Evolutionary conservation across 2,888 invertebrate species (phyloP), one percentile per base, ranked within the genome.

Genomic region (Leistus spinibarbis): DNA sequence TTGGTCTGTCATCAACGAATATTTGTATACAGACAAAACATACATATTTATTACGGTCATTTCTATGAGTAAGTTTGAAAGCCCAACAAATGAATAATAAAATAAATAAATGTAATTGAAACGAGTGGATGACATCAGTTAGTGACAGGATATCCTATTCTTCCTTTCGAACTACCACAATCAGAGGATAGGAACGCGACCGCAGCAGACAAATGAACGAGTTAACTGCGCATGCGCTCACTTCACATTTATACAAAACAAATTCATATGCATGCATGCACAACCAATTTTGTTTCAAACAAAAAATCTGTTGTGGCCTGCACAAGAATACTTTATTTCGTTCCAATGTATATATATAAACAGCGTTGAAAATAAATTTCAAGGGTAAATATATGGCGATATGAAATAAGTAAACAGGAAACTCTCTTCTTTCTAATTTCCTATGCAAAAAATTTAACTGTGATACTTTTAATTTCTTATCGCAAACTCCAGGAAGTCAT

Each of bases 141-240:
- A 20, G 2, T 4, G 60, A 22, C 60, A 60, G 60, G 60, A 60
- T 60, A 60, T 60, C 60, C 60, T 60, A 60, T 60, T 60, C 17
- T 60, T 19, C 60, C 60, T 22, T 17, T 19, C 1, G 4, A 19
- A 19, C 3, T 17, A 60, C 16, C 56, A 56, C 19, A 19, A 56
- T 16, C 20, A 10, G 20, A 60, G 60, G 60, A 60, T 60, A 60
- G 60, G 60, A 60, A 60, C 13, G 60, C 60, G 60, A 60, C 60
- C 60, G 60, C 60, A 60, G n/a, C n/a, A n/a, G 5, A 60, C 60
- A 60, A 60, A 20, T 60, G 19, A 57, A 57, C 57, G 20, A 20
- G 19, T 16, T 16, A 20, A 56, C 0, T 17, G 13, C 60, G 19
- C 60, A 60, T 40, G 40, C 40, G 40, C 4, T 4, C 13, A 4